phyloP scores from a whole-genome alignment of 2,797 vertebrate species.

The Brachymystax lenok region DNA sequence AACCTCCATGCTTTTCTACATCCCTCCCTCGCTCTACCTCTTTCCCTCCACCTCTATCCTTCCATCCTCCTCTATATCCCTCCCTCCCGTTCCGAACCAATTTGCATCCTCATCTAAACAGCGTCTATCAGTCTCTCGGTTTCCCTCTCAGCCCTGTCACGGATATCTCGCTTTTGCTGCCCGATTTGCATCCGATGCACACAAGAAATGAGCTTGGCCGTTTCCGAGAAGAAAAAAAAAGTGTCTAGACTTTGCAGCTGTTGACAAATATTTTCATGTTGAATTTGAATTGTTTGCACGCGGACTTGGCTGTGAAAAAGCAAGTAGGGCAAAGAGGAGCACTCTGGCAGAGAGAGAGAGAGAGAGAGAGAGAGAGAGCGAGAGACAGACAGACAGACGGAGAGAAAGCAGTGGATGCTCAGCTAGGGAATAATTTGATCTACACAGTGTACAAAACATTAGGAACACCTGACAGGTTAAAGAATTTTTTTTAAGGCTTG shows the following conservation, averaged over 20 bases:
- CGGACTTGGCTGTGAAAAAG: neutral
- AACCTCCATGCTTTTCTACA: neutral
- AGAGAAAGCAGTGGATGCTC: slow-evolving; percentile 18
- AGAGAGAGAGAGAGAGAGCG: neutral
- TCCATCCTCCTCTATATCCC: slow-evolving; percentile 36
- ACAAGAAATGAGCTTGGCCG: slow-evolving; percentile 44
- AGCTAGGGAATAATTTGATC: slow-evolving; percentile 47
- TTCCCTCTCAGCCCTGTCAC: neutral
- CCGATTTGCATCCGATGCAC: slow-evolving; percentile 74
- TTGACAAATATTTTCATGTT: slow-evolving; percentile 18
- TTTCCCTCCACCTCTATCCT: slow-evolving; percentile 52
- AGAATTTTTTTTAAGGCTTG: too few species aligned
- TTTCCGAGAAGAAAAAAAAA: slow-evolving; percentile 50
- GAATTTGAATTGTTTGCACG: slow-evolving; percentile 1
- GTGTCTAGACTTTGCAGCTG: slow-evolving; percentile 17
- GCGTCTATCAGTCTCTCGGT: neutral
- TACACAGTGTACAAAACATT: too few species aligned
- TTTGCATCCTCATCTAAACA: too few species aligned
- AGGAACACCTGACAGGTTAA: too few species aligned
- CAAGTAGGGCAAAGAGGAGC: slow-evolving; percentile 9
- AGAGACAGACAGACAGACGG: neutral
- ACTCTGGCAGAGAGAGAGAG: neutral
- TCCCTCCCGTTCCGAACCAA: too few species aligned
- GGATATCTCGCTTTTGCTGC: slow-evolving; percentile 25
- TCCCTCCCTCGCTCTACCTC: slow-evolving; percentile 47